Evolutionary conservation across 2,113 vertebrate species (phyloP).

Genomic region (Irena cyanogastra): DNA sequence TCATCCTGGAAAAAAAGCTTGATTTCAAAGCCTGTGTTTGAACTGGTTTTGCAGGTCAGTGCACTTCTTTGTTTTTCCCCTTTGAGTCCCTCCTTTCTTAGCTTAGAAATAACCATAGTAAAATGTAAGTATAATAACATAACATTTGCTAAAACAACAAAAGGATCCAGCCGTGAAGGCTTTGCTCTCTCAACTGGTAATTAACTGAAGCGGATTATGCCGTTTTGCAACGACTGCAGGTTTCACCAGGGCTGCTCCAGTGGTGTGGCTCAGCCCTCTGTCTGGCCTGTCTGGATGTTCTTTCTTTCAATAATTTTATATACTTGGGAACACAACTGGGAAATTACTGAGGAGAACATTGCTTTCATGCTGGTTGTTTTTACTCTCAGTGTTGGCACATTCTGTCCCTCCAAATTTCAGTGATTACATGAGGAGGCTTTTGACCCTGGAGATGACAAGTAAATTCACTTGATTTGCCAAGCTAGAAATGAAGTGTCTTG

Average conservation of each 20-base stretch:
- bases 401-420: background rate
- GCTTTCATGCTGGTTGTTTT: background rate
- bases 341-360: background rate
- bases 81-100: background rate
- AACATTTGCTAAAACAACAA: background rate
- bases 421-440: background rate
- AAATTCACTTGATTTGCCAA: slow-evolving; percentile 36
- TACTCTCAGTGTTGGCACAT: background rate
- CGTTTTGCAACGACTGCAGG: background rate
- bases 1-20: background rate
- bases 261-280: background rate
- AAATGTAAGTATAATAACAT: background rate
- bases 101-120: background rate
- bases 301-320: background rate
- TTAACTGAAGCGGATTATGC: background rate
- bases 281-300: background rate
- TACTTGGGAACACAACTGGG: background rate
- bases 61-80: background rate
- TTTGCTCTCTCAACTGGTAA: background rate
- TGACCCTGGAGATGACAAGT: slow-evolving; percentile 18
- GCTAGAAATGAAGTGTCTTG: slow-evolving; percentile 20
- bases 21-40: background rate
- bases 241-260: background rate
- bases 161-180: background rate
- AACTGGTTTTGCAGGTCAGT: background rate